Conservation (phyloP, 2,888 invertebrate species). For the Apamea epomidion region DNA sequence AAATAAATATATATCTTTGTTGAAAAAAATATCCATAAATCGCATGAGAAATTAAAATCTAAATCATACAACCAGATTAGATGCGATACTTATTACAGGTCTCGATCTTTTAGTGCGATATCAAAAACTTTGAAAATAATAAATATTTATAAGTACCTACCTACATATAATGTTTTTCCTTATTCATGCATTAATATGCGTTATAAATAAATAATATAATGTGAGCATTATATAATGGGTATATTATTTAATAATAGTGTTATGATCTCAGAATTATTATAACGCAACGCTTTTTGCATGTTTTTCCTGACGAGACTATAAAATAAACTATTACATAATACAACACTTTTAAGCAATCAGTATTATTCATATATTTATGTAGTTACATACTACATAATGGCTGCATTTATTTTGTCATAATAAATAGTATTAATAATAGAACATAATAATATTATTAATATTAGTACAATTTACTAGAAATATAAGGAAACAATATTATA, state of each 20-base stretch:
- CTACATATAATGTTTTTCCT: conserved; percentile 35
- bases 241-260: not conserved
- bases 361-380: not conserved
- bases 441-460: too few species aligned
- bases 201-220: conserved; percentile 8
- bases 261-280: conserved; percentile 25
- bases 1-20: not conserved
- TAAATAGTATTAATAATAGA: too few species aligned
- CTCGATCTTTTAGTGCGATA: not conserved
- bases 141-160: not conserved
- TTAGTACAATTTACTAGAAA: not conserved
- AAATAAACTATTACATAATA: conserved; percentile 17
- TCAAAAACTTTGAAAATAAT: not conserved
- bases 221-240: not conserved
- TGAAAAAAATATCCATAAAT: not conserved
- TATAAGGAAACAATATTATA: conserved; percentile 14
- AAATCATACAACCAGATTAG: not conserved
- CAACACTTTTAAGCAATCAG: not conserved
- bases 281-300: not conserved
- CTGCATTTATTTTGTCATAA: conserved; percentile 1
- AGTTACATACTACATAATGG: not conserved
- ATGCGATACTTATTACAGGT: not conserved
- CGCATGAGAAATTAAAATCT: not conserved
- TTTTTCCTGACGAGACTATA: conserved; percentile 29
- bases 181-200: conserved; percentile 4